These are phyloP conservation scores for Bradypus variegatus DNA, from an alignment of 2,797 vertebrate genomes.

Conservation along the genomic window DNA sequence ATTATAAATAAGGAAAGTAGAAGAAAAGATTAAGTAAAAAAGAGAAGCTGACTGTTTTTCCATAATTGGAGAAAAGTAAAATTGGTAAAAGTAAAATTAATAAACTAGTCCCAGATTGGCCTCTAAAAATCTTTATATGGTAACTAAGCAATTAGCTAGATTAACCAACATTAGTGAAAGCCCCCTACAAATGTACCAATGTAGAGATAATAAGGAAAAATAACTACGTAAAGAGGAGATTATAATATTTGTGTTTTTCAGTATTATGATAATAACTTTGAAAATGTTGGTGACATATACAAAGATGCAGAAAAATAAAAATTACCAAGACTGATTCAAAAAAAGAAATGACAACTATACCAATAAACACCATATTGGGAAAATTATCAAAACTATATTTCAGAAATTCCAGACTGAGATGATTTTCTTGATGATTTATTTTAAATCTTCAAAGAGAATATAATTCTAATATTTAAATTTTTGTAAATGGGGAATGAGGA, in stretches of 20 bases:
- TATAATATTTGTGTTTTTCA: not conserved
- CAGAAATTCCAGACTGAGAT: not conserved
- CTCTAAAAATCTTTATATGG: not conserved
- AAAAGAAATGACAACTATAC: not conserved
- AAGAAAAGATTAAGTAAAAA: not conserved
- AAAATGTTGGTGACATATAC: not conserved
- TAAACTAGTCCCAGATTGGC: not conserved
- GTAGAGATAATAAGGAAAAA: not conserved
- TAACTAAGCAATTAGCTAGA: not conserved
- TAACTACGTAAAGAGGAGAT: not conserved
- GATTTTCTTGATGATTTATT: constrained; percentile 7
- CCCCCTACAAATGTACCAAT: not conserved
- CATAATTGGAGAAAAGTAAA: not conserved
- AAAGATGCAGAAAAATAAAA: constrained; percentile 4
- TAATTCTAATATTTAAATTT: not conserved
- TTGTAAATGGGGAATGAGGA: not conserved
- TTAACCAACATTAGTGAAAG: not conserved
- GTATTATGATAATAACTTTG: not conserved
- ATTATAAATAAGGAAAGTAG: not conserved
- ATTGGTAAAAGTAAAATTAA: not conserved
- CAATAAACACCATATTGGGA: not conserved
- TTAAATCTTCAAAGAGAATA: not conserved
- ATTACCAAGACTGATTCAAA: not conserved
- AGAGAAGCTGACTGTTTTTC: not conserved
- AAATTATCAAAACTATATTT: not conserved